These are phyloP conservation scores for Quadroppia sp. DNA, from an alignment of 2,888 invertebrate genomes.

Conservation along the genomic window DNA sequence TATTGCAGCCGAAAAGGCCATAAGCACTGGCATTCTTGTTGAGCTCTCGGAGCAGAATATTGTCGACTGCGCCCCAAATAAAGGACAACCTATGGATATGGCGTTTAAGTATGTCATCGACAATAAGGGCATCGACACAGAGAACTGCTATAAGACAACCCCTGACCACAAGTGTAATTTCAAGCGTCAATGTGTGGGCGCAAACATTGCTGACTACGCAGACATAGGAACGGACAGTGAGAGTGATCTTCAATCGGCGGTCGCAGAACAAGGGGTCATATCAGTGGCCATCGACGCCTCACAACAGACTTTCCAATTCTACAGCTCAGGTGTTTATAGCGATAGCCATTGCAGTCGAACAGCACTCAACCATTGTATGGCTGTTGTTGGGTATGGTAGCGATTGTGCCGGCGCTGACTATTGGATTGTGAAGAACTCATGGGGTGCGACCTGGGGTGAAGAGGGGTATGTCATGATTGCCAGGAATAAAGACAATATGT, in stretches of 20 bases:
- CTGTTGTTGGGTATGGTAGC: slow-evolving; percentile 86
- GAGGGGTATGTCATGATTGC: slow-evolving; percentile 75
- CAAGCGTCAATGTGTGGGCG: slow-evolving; percentile 63
- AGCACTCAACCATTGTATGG: slow-evolving; percentile 90
- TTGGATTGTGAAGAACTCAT: slow-evolving; percentile 89
- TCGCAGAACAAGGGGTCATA: slow-evolving; percentile 68
- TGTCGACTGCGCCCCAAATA: slow-evolving; percentile 73
- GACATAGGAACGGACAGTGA: slow-evolving; percentile 64
- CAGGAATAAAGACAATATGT: slow-evolving; percentile 69
- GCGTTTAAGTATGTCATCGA: slow-evolving; percentile 56
- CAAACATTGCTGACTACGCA: slow-evolving; percentile 72
- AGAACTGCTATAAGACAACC: slow-evolving; percentile 74
- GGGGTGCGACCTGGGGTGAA: slow-evolving; percentile 85
- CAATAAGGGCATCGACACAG: slow-evolving; percentile 79
- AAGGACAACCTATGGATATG: slow-evolving; percentile 59
- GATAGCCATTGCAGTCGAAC: slow-evolving; percentile 61
- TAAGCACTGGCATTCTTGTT: slow-evolving; percentile 67
- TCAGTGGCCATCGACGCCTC: slow-evolving; percentile 86
- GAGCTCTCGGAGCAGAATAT: slow-evolving; percentile 90
- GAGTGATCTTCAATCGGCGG: slow-evolving; percentile 66
- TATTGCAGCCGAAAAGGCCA: slow-evolving; percentile 66
- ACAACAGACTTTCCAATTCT: slow-evolving; percentile 77
- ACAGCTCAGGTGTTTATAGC: slow-evolving; percentile 62
- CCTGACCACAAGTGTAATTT: slow-evolving; percentile 57
- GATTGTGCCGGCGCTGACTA: slow-evolving; percentile 59